phyloP scores from a whole-genome alignment of 1,140 invertebrate species.

The Heliconius hewitsoni region DNA sequence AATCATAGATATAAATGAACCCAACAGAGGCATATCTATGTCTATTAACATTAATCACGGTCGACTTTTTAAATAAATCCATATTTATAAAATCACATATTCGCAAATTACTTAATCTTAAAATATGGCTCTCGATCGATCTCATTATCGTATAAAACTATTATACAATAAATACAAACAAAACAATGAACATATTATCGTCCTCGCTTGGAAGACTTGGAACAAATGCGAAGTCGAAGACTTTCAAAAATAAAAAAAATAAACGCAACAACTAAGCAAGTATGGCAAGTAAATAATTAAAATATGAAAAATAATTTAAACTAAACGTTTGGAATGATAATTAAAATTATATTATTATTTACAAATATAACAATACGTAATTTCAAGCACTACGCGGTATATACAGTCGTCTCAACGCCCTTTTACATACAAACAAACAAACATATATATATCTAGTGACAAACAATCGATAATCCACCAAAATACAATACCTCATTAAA shows the following conservation, averaged over 20 bases:
- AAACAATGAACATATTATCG: conserved; percentile 63
- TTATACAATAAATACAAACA: conserved; percentile 67
- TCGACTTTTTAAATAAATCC: neutral
- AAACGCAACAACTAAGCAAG: conserved; percentile 63
- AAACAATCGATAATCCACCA: neutral
- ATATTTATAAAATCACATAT: conserved; percentile 36
- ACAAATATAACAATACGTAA: conserved; percentile 65
- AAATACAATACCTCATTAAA: neutral
- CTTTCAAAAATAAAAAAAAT: conserved; percentile 32
- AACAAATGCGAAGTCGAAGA: conserved; percentile 39
- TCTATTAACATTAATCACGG: neutral
- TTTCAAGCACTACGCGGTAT: conserved; percentile 39
- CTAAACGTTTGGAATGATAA: conserved; percentile 75
- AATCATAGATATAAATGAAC: neutral
- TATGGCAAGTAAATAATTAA: conserved; percentile 77
- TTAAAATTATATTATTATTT: conserved; percentile 67
- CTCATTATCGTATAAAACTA: conserved; percentile 55
- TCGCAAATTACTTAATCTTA: conserved; percentile 44
- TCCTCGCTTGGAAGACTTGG: conserved; percentile 55
- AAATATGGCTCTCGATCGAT: conserved; percentile 51
- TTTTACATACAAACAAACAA: conserved; percentile 15
- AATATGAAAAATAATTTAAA: conserved; percentile 75
- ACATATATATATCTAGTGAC: neutral
- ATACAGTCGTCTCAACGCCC: conserved; percentile 33
- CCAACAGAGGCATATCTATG: neutral